These are phyloP conservation scores for Leptestheria dahalacensis DNA, from an alignment of 1,140 invertebrate genomes.

Conservation along the genomic window DNA sequence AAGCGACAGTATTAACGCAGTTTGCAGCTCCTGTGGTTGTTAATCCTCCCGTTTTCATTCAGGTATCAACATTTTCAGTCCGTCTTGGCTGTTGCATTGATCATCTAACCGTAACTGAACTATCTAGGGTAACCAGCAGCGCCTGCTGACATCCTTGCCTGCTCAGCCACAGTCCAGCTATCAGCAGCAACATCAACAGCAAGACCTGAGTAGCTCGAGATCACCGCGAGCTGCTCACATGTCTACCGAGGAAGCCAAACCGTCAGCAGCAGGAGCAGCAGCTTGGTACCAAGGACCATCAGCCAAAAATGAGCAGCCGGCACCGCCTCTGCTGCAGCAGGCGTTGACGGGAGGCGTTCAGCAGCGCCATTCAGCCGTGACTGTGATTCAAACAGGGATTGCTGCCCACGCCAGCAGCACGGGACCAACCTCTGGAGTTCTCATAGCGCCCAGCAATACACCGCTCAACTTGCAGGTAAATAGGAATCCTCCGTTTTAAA, in stretches of 20 bases:
- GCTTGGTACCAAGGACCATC: neutral
- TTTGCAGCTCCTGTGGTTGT: slow-evolving; percentile 7
- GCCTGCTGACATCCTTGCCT: neutral
- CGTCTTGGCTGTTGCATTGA: too few relatives aligned
- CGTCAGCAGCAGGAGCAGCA: too few relatives aligned
- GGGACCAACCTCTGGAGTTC: neutral
- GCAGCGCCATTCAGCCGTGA: neutral
- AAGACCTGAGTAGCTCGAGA: neutral
- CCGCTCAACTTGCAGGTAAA: slow-evolving; percentile 1
- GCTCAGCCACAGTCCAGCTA: neutral
- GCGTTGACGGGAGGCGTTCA: slow-evolving; percentile 8
- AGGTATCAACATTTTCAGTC: neutral
- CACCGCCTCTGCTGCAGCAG: slow-evolving; percentile 13
- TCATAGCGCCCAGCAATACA: neutral
- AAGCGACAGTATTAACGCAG: slow-evolving; percentile 2
- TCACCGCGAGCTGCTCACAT: neutral
- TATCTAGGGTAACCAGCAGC: neutral
- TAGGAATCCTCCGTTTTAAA: too few relatives aligned
- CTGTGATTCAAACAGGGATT: slow-evolving; percentile 13
- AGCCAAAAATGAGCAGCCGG: neutral
- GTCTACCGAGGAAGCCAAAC: neutral
- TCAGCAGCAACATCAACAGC: slow-evolving; percentile 2
- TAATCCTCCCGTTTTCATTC: slow-evolving; percentile 9
- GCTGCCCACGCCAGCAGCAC: neutral
- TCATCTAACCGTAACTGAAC: too few relatives aligned